Conservation (phyloP, 2,888 invertebrate genomes). For the Disparrhopalites patrizii region DNA sequence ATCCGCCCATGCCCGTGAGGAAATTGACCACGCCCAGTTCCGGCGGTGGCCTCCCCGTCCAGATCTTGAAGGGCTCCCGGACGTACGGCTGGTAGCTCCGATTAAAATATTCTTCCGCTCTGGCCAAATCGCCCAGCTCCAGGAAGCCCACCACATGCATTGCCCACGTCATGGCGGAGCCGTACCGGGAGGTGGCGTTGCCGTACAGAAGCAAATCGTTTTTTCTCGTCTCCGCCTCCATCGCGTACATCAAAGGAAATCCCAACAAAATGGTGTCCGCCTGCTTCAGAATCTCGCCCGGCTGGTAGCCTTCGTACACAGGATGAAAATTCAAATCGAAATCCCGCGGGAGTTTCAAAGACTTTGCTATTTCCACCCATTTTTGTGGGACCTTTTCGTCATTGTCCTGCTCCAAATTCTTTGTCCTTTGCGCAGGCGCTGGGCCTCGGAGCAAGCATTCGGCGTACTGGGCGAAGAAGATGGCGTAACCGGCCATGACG, state of each 20-base stretch:
- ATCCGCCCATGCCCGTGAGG: constrained; percentile 54
- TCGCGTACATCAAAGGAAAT: constrained; percentile 51
- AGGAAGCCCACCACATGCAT: constrained; percentile 54
- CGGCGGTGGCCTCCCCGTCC: constrained; percentile 51
- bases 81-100: constrained; percentile 48
- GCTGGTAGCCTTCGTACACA: constrained; percentile 52
- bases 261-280: constrained; percentile 54
- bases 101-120: constrained; percentile 49
- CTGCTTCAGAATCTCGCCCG: constrained; percentile 50
- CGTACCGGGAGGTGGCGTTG: constrained; percentile 49
- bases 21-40: constrained; percentile 53
- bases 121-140: constrained; percentile 51
- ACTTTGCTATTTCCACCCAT: constrained; percentile 47
- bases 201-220: constrained; percentile 53
- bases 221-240: constrained; percentile 48
- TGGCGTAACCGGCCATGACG: constrained; percentile 48
- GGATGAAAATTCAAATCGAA: constrained; percentile 51
- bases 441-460: constrained; percentile 31
- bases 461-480: constrained; percentile 48
- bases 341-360: constrained; percentile 51
- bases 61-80: constrained; percentile 52
- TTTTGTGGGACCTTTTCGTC: constrained; percentile 38
- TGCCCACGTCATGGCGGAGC: constrained; percentile 55
- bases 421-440: background rate
- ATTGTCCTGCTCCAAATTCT: background rate